Evolutionary conservation across 2,797 vertebrate genomes (phyloP).

Genomic region (Hapalemur alaotrensis): DNA sequence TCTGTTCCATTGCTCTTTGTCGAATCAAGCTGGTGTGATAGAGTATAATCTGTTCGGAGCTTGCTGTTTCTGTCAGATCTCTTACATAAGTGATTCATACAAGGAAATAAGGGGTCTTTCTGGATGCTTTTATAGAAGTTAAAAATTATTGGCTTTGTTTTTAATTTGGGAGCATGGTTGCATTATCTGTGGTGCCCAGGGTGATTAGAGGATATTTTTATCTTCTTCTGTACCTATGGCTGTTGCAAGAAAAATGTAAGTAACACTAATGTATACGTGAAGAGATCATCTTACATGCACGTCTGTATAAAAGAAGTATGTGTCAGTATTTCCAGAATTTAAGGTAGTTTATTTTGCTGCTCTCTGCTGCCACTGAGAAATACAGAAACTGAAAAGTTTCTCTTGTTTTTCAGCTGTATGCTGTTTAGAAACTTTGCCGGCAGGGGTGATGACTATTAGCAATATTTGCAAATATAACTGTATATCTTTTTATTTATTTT

Average conservation of each 20-base stretch:
- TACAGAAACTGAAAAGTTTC: background rate
- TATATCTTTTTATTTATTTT: background rate
- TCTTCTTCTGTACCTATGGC: background rate
- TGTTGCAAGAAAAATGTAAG: background rate
- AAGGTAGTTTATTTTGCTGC: background rate
- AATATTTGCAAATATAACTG: background rate
- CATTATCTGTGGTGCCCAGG: background rate
- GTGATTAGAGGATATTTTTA: background rate
- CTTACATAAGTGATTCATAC: conserved; percentile 51
- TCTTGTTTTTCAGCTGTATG: background rate
- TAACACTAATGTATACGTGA: background rate
- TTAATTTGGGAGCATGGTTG: fast-evolving
- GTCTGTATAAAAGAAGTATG: background rate
- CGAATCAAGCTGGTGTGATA: conserved; percentile 51
- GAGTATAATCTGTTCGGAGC: conserved; percentile 35
- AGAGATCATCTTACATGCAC: background rate
- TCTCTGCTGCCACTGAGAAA: background rate
- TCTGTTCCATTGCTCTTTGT: conserved; percentile 53
- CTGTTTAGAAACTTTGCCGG: conserved; percentile 7
- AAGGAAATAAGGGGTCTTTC: background rate
- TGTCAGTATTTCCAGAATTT: background rate
- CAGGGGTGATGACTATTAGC: background rate
- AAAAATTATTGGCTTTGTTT: background rate
- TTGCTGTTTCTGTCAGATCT: conserved; percentile 50
- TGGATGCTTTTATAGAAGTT: background rate